Conservation (phyloP, 1,140 invertebrate genomes). For the Drosophila fuyamai region DNA sequence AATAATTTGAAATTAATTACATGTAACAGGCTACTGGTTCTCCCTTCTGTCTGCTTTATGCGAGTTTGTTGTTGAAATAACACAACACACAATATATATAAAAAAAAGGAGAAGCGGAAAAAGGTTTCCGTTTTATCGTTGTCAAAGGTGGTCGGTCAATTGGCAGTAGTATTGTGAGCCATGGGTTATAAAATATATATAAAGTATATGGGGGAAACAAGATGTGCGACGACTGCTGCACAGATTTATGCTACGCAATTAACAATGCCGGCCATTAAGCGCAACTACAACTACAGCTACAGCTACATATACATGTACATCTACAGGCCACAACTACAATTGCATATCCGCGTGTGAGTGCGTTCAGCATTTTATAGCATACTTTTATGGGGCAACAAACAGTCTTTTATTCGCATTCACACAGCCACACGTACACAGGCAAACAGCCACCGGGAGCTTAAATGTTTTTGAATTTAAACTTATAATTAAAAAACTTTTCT, state of each 20-base stretch:
- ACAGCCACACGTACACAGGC: constrained; percentile 48
- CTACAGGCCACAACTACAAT: constrained; percentile 27
- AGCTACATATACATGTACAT: constrained; percentile 9
- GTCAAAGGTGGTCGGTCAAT: constrained; percentile 47
- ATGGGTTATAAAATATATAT: constrained; percentile 68
- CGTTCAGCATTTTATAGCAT: constrained; percentile 67
- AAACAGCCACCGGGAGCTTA: constrained; percentile 43
- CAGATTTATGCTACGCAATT: constrained; percentile 80
- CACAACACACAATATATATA: not conserved
- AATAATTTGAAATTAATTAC: constrained; percentile 84
- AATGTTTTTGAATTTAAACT: constrained; percentile 83
- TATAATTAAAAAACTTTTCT: constrained; percentile 82
- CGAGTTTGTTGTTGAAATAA: constrained; percentile 45
- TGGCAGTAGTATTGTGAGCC: constrained; percentile 18
- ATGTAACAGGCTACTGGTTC: constrained; percentile 71
- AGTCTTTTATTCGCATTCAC: constrained; percentile 71
- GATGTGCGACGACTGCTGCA: constrained; percentile 68
- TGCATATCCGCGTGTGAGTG: constrained; percentile 24
- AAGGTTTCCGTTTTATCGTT: constrained; percentile 51
- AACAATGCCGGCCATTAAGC: constrained; percentile 77
- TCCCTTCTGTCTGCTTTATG: constrained; percentile 38
- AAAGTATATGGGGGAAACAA: constrained; percentile 57
- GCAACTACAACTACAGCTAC: constrained; percentile 48
- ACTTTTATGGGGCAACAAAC: constrained; percentile 78
- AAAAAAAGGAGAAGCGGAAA: not conserved